These are phyloP conservation scores for Mormyrus hasselquistii DNA, from an alignment of 2,797 vertebrate species.

Conservation along the genomic window DNA sequence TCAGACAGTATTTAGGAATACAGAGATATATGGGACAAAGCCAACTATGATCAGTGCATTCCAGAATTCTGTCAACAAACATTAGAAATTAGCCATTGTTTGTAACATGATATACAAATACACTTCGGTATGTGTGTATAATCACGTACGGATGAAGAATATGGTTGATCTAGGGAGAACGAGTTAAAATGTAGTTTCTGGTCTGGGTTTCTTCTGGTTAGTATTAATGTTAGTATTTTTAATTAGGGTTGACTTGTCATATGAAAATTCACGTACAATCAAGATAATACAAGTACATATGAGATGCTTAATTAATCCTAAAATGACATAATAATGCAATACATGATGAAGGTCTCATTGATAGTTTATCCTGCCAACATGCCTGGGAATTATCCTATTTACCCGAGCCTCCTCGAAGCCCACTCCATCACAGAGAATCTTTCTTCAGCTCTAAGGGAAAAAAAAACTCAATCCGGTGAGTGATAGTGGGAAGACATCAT, in stretches of 20 bases:
- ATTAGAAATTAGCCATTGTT: not conserved
- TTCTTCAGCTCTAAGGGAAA: not conserved
- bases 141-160: not conserved
- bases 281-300: not conserved
- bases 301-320: not conserved
- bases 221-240: not conserved
- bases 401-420: not conserved
- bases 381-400: not conserved
- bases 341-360: not conserved
- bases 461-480: not conserved
- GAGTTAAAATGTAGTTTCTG: not conserved
- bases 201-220: not conserved
- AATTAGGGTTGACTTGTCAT: not conserved
- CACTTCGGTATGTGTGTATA: not conserved
- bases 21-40: not conserved
- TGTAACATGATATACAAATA: not conserved
- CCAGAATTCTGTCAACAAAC: not conserved
- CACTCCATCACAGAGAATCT: not conserved
- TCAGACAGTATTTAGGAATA: not conserved
- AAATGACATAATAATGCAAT: not conserved
- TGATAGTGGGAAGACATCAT: not conserved
- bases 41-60: conserved; percentile 2
- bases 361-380: not conserved
- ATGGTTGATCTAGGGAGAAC: not conserved
- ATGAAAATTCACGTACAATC: not conserved